Conservation (phyloP, 53 echinoderm and acorn worm species). For the Hippasteria phrygiana region DNA sequence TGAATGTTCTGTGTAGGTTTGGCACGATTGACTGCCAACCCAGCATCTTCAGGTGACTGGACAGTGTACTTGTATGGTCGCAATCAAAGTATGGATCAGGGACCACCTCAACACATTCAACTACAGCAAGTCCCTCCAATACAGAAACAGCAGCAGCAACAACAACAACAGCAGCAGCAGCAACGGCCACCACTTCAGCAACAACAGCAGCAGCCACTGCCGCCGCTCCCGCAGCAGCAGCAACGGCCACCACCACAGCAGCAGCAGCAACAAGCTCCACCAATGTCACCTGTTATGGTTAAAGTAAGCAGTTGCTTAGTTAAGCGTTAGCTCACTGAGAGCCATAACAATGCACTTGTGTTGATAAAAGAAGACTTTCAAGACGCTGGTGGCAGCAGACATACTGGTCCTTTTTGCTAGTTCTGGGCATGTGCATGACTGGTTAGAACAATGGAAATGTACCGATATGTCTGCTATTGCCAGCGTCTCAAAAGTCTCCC, state of each 20-base stretch:
- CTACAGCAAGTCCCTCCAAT: slow-evolving; percentile 44
- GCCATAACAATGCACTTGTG: too few species aligned
- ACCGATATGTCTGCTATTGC: too few species aligned
- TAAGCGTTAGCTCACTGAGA: too few species aligned
- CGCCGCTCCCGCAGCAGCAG: slow-evolving; percentile 31
- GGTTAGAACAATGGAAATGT: too few species aligned
- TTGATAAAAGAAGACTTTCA: too few species aligned
- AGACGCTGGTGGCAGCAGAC: too few species aligned
- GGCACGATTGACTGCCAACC: slow-evolving; percentile 85
- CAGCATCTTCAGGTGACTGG: slow-evolving; percentile 88
- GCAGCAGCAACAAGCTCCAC: slow-evolving; percentile 22
- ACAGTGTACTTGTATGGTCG: slow-evolving; percentile 85
- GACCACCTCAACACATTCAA: slow-evolving; percentile 21
- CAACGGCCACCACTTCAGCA: background rate
- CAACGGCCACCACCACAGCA: background rate
- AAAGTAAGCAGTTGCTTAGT: slow-evolving; percentile 25
- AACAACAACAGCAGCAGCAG: background rate
- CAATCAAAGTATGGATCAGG: slow-evolving; percentile 49
- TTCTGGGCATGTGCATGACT: too few species aligned
- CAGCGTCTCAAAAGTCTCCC: too few species aligned
- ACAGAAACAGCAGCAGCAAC: slow-evolving; percentile 39
- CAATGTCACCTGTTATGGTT: slow-evolving; percentile 55
- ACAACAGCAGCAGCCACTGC: background rate
- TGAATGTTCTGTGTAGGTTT: slow-evolving; percentile 59
- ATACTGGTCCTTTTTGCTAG: too few species aligned